These are phyloP conservation scores for Rana temporaria DNA, from an alignment of 2,113 vertebrate species.

Conservation along the genomic window DNA sequence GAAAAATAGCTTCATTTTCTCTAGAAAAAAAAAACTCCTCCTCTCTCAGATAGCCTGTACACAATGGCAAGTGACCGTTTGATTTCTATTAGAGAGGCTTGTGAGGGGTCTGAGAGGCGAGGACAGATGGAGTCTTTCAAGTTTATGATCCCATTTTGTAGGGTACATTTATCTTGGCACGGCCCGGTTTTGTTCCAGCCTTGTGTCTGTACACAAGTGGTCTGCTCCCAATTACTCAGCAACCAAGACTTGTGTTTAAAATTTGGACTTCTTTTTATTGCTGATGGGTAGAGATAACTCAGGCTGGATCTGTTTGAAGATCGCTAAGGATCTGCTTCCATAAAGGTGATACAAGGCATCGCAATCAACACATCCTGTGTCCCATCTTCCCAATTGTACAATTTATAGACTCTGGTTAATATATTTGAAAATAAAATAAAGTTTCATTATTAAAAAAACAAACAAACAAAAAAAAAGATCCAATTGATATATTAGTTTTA, in stretches of 20 bases:
- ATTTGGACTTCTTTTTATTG: conserved; percentile 61
- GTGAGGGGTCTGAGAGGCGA: conserved; percentile 65
- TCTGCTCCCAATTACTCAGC: conserved; percentile 66
- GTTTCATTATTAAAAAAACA: too few species aligned
- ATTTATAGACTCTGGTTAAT: too few species aligned
- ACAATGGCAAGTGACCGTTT: conserved; percentile 61
- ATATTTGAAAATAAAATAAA: too few species aligned
- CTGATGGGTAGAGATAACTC: conserved; percentile 40
- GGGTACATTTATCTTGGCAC: conserved; percentile 71
- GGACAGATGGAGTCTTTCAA: conserved; percentile 68
- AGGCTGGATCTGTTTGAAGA: conserved; percentile 52
- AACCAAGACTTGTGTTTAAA: conserved; percentile 56
- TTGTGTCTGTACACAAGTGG: conserved; percentile 60
- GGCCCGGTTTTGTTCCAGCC: conserved; percentile 66
- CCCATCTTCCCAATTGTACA: too few species aligned
- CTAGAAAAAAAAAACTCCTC: conserved; percentile 43
- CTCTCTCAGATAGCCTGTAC: conserved; percentile 54
- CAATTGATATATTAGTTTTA: too few species aligned
- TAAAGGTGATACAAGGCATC: conserved; percentile 60
- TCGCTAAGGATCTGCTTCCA: conserved; percentile 72
- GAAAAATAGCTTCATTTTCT: not conserved
- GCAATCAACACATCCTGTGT: not conserved
- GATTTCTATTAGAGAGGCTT: conserved; percentile 59
- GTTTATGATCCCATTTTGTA: conserved; percentile 67
- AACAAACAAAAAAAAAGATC: too few species aligned